Base-by-base conservation (phyloP, 2,888 invertebrate species). In the Conus canariensis region DNA sequence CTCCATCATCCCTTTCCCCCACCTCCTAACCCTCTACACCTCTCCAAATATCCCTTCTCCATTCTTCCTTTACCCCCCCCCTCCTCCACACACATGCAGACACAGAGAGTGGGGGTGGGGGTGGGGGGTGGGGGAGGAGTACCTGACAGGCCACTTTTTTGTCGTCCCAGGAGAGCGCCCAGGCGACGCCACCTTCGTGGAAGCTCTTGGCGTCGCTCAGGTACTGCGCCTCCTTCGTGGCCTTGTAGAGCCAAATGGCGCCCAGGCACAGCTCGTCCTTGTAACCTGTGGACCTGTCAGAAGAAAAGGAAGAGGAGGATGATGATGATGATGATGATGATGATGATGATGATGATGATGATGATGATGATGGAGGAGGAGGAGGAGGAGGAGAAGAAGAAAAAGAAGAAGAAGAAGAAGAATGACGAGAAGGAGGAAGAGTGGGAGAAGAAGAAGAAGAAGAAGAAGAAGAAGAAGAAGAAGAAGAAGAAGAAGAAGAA, bases 161-260 rank as follows among this genome's bases (percentile, higher is more conserved):
- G 88, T 94, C 93, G 80, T 95, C 94, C 95, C 95, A 95, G 56
- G 91, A 92, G 59, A 94, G 92, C 0, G 93, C 93, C 94, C 94
- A 94, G 14, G 92, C 92, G 77, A 90, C 89, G 0, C 91, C 92
- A 1, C 80, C 86, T 19, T 91, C 90, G 67, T 92, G 92, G 88
- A 93, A 94, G 10, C 85, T 60, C 87, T 93, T 91, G n/a, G 95
- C 95, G 9, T 94, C 93, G 56, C 85, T 91, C 10, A 94, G 91
- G 90, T 95, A 95, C 7, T 67, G n/a, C 16, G 90, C 82, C 7
- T 94, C 93, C 7, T 92, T 90, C 4, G 95, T 95, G 0, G 95
- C 95, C 64, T 92, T 93, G 90, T 94, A 93, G 88, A 95, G 91
- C 94, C 95, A 94, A 4, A 93, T 90, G 12, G 94, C 95, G 5